Evolutionary conservation across 2,113 vertebrate species (phyloP), one percentile per base, ranked within the genome.

Genomic region (Pleuronectes platessa): DNA sequence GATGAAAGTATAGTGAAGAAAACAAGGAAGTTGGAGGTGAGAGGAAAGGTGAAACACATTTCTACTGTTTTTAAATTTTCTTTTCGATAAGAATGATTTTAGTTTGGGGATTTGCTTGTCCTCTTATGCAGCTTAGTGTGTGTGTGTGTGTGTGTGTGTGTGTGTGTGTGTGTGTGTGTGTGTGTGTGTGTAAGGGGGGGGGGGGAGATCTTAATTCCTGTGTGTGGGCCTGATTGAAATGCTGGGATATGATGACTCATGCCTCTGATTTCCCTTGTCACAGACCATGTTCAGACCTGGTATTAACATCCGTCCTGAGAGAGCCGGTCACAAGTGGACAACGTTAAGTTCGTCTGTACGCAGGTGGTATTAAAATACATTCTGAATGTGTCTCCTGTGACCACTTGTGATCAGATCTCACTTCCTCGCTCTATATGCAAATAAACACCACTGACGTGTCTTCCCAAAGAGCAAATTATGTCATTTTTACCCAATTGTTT

Each of bases 1-100:
- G 64, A 78, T 73, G 60, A 74, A 79, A 76, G 59, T 58, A 24
- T n/a, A 14, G 54, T 17, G 45, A 40, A 42, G 51, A 51, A 72
- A 85, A 73, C 31, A 62, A 74, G 53, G 35, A 62, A 45, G 70
- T 61, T 60, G 51, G 40, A 60, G 24, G 27, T 20, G 40, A 60
- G 23, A 20, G 62, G 60, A 47, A 15, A 68, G 64, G 26, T 47
- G 72, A 40, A 10, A n/a, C 35, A 10, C 9, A 21, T 56, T 42
- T 37, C 14, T 12, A 54, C 13, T 55, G 24, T 42, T 54, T 7
- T 31, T 5, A 31, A 24, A 37, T 1, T 21, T 49, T 51, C 55
- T 23, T 31, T 31, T 8, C n/a, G 37, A 7, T 53, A n/a, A 53
- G 54, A 17, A 8, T 2, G 0, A 51, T 18, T 51, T 20, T 2